Evolutionary conservation across 2,113 vertebrate genomes (phyloP).

Genomic region (Gallinago media): DNA sequence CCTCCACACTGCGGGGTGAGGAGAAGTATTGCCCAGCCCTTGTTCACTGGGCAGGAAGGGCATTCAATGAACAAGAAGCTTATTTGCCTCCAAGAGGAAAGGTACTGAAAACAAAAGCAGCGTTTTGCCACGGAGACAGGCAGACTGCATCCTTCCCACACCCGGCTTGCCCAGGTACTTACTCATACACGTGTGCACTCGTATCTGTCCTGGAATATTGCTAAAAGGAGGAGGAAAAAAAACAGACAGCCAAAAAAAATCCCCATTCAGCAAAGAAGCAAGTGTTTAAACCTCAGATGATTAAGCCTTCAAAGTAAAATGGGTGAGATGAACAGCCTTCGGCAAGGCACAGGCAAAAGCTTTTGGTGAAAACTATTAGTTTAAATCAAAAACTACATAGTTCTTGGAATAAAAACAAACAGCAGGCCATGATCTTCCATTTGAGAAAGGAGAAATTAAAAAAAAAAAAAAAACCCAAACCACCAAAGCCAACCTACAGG

Average conservation of each 20-base stretch:
- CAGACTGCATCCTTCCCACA: not conserved
- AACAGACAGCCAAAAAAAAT: not conserved
- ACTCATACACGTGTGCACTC: not conserved
- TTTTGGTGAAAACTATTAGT: not conserved
- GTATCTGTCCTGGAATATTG: not conserved
- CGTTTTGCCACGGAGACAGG: fast-evolving
- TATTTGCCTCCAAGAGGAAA: not conserved
- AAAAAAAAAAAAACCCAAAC: not conserved
- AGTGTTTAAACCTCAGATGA: fast-evolving
- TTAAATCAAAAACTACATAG: not conserved
- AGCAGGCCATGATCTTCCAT: too few species aligned
- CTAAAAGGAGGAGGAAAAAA: not conserved
- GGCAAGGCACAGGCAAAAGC: not conserved
- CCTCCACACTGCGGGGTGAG: fast-evolving
- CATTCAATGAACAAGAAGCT: not conserved
- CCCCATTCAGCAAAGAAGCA: not conserved
- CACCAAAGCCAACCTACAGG: not conserved
- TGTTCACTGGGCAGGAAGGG: not conserved
- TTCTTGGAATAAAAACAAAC: not conserved
- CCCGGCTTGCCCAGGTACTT: not conserved
- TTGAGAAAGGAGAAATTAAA: not conserved
- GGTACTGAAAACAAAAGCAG: not conserved
- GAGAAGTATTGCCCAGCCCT: not conserved
- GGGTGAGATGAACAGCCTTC: not conserved
- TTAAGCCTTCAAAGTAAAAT: not conserved